Evolutionary conservation across 1,140 invertebrate species (phyloP).

Genomic region (Drosophila ercepeae): DNA sequence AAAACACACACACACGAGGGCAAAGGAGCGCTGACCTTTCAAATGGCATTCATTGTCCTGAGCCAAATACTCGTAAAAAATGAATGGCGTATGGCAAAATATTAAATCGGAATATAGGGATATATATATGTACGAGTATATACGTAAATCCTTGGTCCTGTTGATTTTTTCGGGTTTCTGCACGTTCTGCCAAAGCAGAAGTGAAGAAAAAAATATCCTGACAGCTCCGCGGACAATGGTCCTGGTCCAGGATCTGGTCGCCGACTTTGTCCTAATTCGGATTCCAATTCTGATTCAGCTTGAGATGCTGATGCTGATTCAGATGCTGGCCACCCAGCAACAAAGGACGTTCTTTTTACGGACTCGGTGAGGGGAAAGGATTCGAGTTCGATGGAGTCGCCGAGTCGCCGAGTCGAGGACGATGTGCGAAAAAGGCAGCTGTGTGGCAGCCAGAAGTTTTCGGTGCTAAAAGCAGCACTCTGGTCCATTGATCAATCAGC

Average conservation of each 20-base stretch:
- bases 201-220: conserved; percentile 12
- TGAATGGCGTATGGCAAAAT: conserved; percentile 55
- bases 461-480: conserved; percentile 14
- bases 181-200: conserved; percentile 17
- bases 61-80: conserved; percentile 76
- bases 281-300: conserved; percentile 12
- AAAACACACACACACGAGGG: conserved; percentile 2
- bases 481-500: conserved; percentile 2
- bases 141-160: conserved; percentile 22
- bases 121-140: conserved; percentile 16
- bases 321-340: conserved; percentile 37
- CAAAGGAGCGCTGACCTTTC: conserved; percentile 56
- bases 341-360: conserved; percentile 12
- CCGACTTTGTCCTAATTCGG: conserved; percentile 11
- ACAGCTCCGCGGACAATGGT: conserved; percentile 32
- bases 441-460: conserved; percentile 36
- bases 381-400: conserved; percentile 19
- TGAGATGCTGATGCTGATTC: conserved; percentile 14
- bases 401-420: neutral
- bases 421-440: conserved; percentile 37
- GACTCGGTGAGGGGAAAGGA: conserved; percentile 8
- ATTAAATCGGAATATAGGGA: conserved; percentile 55
- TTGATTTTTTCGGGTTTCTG: conserved; percentile 17
- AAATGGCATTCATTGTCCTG: conserved; percentile 62
- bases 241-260: conserved; percentile 32